phyloP scores from a whole-genome alignment of 2,113 vertebrate species.

The Trogon melanurus region DNA sequence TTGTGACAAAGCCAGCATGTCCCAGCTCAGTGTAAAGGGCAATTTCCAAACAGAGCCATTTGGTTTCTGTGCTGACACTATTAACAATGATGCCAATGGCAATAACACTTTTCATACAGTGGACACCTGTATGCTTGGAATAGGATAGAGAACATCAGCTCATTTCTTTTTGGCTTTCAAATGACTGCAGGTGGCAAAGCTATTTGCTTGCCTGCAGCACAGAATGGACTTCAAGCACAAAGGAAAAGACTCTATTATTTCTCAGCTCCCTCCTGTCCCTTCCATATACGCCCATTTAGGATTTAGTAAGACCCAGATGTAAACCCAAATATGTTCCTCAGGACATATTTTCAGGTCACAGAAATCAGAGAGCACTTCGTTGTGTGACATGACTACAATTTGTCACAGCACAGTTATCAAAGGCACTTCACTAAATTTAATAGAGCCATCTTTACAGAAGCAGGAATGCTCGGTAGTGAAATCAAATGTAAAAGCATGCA shows the following conservation, averaged over 20 bases:
- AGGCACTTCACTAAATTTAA: not conserved
- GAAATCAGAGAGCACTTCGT: not conserved
- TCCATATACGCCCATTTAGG: not conserved
- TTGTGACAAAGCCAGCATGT: not conserved
- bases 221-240: not conserved
- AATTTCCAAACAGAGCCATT: not conserved
- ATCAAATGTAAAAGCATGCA: not conserved
- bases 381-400: not conserved
- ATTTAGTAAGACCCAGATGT: not conserved
- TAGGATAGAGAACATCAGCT: not conserved
- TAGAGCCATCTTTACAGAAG: not conserved
- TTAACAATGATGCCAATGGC: not conserved
- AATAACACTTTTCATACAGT: not conserved
- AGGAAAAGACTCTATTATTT: not conserved
- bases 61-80: not conserved
- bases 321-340: not conserved
- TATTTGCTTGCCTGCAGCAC: not conserved
- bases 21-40: constrained; percentile 11
- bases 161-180: not conserved
- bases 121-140: constrained; percentile 49
- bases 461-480: not conserved
- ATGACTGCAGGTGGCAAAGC: constrained; percentile 22
- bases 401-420: not conserved
- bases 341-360: not conserved
- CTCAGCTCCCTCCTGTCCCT: not conserved